Evolutionary conservation across 2,888 invertebrate genomes (phyloP), one percentile per base, ranked within the genome.

Genomic region (Stramonita haemastoma): DNA sequence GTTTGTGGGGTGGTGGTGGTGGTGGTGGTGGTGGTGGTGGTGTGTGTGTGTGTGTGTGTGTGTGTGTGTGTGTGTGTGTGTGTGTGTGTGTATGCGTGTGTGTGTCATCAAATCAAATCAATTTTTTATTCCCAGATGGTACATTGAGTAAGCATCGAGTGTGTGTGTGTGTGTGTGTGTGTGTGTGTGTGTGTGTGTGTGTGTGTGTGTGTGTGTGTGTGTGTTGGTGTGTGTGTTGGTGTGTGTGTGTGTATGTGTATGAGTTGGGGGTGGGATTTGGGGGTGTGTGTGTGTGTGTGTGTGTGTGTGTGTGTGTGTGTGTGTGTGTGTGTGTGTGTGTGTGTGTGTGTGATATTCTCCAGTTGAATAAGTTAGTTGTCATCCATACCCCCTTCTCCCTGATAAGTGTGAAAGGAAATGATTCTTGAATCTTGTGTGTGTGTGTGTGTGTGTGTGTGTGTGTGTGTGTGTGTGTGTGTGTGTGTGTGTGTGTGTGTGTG

Each of bases 241-340:
- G n/a, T n/a, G 83, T 84, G 83, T 84, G 83, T 84, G 83, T 84
- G 83, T 84, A 22, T 84, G 83, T 84, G 83, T 56, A 8, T 84
- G 46, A 6, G n/a, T n/a, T n/a, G 1, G n/a, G 1, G n/a, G 0
- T 4, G 1, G 77, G 1, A 13, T 46, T 0, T 11, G 83, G 0
- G 83, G 11, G 83, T 84, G 26, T 46, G 83, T 46, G 83, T 84
- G 83, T 46, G 83, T 11, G 83, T 11, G 83, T 11, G 83, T 11
- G 46, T 46, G 83, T 46, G 83, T 84, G 46, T 6, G 83, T 46
- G 83, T 36, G 83, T 83, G 83, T 36, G 83, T 83, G 83, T 83
- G 83, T 83, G 83, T 11, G 83, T 36, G 83, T 26, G 83, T 46
- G 83, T 5, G 83, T 46, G 83, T 6, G 83, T 46, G 83, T 26